Evolutionary conservation across 2,797 vertebrate genomes (phyloP), one percentile per base, ranked within the genome.

Genomic region (Lepus oiostolus): DNA sequence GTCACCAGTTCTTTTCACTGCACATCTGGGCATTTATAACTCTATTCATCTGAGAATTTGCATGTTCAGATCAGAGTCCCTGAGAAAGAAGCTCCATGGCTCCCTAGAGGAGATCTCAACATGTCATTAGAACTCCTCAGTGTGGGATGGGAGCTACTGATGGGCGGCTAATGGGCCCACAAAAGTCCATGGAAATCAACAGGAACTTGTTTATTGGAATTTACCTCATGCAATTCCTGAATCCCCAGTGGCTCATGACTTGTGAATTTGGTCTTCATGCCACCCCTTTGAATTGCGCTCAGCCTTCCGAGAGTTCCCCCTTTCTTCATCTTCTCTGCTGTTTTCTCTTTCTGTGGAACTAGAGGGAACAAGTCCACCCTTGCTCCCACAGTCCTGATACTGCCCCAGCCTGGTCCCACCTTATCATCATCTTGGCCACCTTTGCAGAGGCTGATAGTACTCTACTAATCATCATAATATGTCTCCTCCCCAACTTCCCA

Each of bases 241-340:
- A 52, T 70, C 91, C 63, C 42, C 63, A 50, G 50, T n/a, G 50
- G 24, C 19, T 79, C 47, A 6, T 58, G 83, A 32, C 83, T 87
- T 84, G 71, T 88, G n/a, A 60, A 42, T 71, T 63, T 60, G 30
- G 21, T 84, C 76, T 89, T 77, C 58, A 74, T 24, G 42, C 58
- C 84, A 52, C 50, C 10, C 50, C 68, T 79, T 71, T 21, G 16
- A 74, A 81, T 85, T 85, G 26, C 30, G 71, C 52, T 93, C 32
- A 52, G 32, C 68, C 50, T 93, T 85, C 54, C 32, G 0, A 63
- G 63, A 82, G 30, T 85, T 91, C 47, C 30, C 5, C 3, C 0
- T 58, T 68, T 7, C 1, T 32, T 28, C 24, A 13, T 1, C 0
- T 1, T 38, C 2, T 13, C 19, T 1, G 3, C 13, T 28, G 1